A percentile compares a stretch with the other conserved stretches of the same genome.
Conservation (phyloP, 2,888 invertebrate genomes). For the Chrysolina haemoptera region DNA sequence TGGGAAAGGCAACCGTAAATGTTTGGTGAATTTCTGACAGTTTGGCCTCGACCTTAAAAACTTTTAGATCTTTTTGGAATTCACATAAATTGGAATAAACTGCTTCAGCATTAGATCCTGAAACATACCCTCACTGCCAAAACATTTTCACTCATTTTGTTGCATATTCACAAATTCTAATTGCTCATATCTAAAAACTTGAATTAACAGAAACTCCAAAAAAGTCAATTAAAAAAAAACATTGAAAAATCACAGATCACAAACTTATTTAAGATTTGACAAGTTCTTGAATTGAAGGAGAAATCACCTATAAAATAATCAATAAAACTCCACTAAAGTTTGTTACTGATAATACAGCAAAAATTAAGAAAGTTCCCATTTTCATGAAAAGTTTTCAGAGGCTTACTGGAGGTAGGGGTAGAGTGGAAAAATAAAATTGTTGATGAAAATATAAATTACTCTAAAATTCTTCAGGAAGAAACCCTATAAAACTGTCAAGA, state of each 20-base stretch:
- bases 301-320: no score
- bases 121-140: not conserved
- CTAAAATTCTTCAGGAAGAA: slow-evolving; percentile 20
- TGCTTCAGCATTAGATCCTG: not conserved
- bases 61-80: not conserved
- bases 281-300: no score
- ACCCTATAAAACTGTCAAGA: slow-evolving; percentile 29
- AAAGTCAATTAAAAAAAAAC: no score
- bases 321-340: no score
- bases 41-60: not conserved
- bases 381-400: not conserved
- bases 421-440: slow-evolving; percentile 8
- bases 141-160: not conserved
- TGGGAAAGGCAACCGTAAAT: slow-evolving; percentile 37
- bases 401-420: not conserved
- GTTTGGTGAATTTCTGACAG: slow-evolving; percentile 34
- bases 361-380: not conserved
- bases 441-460: slow-evolving; percentile 5
- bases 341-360: not conserved
- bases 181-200: not conserved
- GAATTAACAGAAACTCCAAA: no score
- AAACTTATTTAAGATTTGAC: no score
- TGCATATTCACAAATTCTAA: not conserved
- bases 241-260: no score
- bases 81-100: not conserved